Evolutionary conservation across 2,113 vertebrate genomes (phyloP), one percentile per base, ranked within the genome.

Genomic region (Patagioenas fasciata): DNA sequence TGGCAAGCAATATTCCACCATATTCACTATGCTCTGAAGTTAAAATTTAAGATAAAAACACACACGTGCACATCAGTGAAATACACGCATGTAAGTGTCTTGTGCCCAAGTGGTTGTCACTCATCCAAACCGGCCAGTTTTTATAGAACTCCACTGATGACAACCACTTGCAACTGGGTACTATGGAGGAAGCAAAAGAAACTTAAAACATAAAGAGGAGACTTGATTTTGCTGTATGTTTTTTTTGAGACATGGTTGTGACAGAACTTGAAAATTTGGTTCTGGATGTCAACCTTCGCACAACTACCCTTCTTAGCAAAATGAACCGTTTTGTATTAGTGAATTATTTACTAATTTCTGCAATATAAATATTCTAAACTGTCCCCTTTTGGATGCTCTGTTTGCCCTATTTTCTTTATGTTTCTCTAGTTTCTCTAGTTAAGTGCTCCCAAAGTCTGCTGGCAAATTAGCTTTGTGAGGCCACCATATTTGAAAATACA

Each of bases 51-150:
- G 26, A 47, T 38, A 34, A 28, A 36, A n/a, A 16, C 7, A 51
- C 67, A 38, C 57, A 44, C 31, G 2, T 3, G 1, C 13, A 48
- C 5, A 26, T 5, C 11, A 2, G 9, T 13, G 31, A n/a, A 53
- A 69, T 14, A 67, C 16, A 24, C 7, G n/a, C 32, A 20, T 5
- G 48, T 5, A 31, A 38, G 47, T 6, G 8, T 11, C 0, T 29
- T 56, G 26, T 36, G n/a, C 50, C 40, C 13, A 34, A 12, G 12
- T 13, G 38, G 17, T 32, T 26, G 21, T n/a, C 34, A 17, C 32
- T 56, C 38, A 15, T 47, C 6, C 60, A 31, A 26, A 47, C 20
- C 16, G 64, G 69, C 26, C 42, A 11, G 10, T 12, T 42, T 42
- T 34, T 24, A 16, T 8, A 64, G 26, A 64, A 13, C 51, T 26